Conservation (phyloP, 2,797 vertebrate genomes). For the Arctocebus calabarensis region DNA sequence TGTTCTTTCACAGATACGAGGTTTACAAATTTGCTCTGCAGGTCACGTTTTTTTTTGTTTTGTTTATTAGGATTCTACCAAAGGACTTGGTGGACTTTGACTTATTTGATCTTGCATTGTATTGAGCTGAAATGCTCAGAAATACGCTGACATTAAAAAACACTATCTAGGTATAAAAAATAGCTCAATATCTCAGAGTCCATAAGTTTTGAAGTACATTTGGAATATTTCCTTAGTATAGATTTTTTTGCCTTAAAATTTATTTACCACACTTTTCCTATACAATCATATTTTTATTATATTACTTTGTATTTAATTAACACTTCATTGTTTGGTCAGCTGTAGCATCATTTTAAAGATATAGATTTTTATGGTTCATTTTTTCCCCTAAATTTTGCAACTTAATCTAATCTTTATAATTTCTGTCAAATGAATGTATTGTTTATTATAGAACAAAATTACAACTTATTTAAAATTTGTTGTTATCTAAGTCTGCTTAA, state of each 20-base stretch:
- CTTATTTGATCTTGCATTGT: neutral
- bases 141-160: neutral
- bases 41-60: neutral
- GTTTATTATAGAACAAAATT: too few species aligned
- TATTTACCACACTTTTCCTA: neutral
- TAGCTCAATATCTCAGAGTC: neutral
- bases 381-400: neutral
- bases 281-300: neutral
- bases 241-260: neutral
- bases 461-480: neutral
- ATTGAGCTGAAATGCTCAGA: neutral
- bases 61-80: neutral
- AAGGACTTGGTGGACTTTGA: neutral
- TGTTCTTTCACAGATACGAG: neutral
- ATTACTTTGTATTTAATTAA: neutral
- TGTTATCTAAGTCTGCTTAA: too few species aligned
- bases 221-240: neutral
- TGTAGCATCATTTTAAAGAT: neutral
- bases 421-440: neutral
- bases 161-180: neutral
- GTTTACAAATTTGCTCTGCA: neutral
- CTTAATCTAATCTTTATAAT: neutral
- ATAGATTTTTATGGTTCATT: neutral
- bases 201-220: neutral
- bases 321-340: neutral